Evolutionary conservation across 1,140 invertebrate genomes (phyloP), one percentile per base, ranked within the genome.

Genomic region (Drosophila navojoa): DNA sequence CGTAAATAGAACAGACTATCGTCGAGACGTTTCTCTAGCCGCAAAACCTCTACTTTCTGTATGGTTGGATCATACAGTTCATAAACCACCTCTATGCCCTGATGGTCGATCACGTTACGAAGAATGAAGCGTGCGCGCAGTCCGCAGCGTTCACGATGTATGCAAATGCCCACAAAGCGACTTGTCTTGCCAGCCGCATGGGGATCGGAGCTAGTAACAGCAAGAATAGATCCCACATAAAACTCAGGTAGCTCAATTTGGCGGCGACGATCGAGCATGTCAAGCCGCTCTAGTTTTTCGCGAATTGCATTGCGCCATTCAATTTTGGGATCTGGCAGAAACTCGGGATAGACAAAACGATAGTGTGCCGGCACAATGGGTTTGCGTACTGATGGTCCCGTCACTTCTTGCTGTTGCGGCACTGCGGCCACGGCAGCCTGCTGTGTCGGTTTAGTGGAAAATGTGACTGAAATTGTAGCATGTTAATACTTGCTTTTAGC

Each of bases 161-260:
- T 99, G 89, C 99, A 99, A 85, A 99, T 99, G 4, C 99, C 91
- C 59, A 99, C 96, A 94, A 99, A 99, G 90, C 95, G 94, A 87
- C 95, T 98, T 0, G 93, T 93, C 93, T 99, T 99, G 40, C 95
- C 96, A 13, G 96, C 95, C 38, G 97, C 95, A 94, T 98, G 96
- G 44, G 93, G 94, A 93, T 99, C 98, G 1, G 97, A 95, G 62
- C 96, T 95, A n/a, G 96, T 97, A 1, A 99, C 98, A 50, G 97
- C 96, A 90, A 99, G 81, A 68, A 99, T 96, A 19, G 96, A 97
- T 50, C 98, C 98, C 89, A 99, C 98, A 94, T 99, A 99, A 93
- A 99, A 99, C 92, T 99, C 98, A 4, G 99, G 99, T 76, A 99
- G 97, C 90, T 97, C 95, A 64, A 99, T 94, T 68, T 96, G 93